Percentiles rank a stretch among this genome's conserved stretches.
These are phyloP conservation scores for Orcinus orca DNA, from an alignment of 2,113 vertebrate genomes.

Conservation along the genomic window DNA sequence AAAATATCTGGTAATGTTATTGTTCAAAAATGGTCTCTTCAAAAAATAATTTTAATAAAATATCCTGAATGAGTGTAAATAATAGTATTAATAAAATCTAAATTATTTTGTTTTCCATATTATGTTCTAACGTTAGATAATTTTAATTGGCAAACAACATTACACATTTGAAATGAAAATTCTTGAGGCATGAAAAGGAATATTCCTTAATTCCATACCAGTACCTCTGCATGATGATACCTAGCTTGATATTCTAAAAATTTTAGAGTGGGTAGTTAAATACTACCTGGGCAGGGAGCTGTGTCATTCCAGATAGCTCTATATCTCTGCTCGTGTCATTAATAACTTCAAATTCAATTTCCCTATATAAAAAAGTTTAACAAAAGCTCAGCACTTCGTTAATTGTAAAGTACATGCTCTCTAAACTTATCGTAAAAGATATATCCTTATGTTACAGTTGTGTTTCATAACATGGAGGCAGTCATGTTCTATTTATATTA, in stretches of 20 bases:
- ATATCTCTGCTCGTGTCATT: not conserved
- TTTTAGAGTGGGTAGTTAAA: not conserved
- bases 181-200: slow-evolving; percentile 50
- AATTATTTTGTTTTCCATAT: slow-evolving; percentile 30
- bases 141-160: slow-evolving; percentile 10
- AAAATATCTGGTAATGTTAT: not conserved
- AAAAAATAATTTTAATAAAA: not conserved
- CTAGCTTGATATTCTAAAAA: not conserved
- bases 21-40: not conserved
- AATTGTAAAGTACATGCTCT: not conserved
- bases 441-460: not conserved
- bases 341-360: not conserved
- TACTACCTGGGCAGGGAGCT: not conserved
- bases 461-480: not conserved
- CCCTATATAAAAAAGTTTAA: not conserved
- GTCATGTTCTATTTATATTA: not conserved
- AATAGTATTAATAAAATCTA: not conserved
- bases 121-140: slow-evolving; percentile 1
- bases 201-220: slow-evolving; percentile 2
- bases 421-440: not conserved
- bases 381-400: not conserved
- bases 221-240: not conserved
- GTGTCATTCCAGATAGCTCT: not conserved
- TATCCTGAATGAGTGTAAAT: not conserved
- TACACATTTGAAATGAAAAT: slow-evolving; percentile 37